These are phyloP conservation scores for Ictalurus punctatus DNA, from an alignment of 2,113 vertebrate species.

Conservation along the genomic window DNA sequence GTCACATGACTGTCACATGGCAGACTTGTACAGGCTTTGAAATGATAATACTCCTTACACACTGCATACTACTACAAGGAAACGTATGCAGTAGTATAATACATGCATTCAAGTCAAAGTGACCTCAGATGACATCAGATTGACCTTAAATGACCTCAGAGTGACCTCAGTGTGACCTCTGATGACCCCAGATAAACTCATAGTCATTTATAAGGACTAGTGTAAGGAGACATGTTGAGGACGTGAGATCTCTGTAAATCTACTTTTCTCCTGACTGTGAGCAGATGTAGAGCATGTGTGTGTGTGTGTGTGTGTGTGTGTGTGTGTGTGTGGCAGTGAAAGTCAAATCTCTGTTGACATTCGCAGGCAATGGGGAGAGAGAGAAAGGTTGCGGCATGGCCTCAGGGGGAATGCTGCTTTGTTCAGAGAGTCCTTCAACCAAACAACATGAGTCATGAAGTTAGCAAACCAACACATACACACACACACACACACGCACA, in stretches of 20 bases:
- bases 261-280: not conserved
- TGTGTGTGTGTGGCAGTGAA: constrained; percentile 8
- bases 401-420: constrained; percentile 32
- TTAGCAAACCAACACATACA: constrained; percentile 18
- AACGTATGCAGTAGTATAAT: too few relatives aligned
- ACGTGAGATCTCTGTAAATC: not conserved
- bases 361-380: constrained; percentile 34
- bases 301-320: constrained; percentile 1
- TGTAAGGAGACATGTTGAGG: not conserved
- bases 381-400: constrained; percentile 16
- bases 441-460: constrained; percentile 47
- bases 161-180: not conserved
- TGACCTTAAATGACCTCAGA: not conserved
- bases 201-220: not conserved
- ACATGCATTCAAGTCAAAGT: not conserved
- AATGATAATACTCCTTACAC: not conserved
- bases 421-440: constrained; percentile 50
- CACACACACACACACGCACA: not conserved
- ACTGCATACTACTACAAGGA: not conserved
- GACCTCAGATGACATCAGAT: not conserved
- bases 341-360: constrained; percentile 44
- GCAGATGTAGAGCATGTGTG: not conserved
- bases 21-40: not conserved
- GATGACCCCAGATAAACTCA: not conserved
- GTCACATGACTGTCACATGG: not conserved